Conservation (phyloP, 1,140 invertebrate genomes). For the Cydia fagiglandana region DNA sequence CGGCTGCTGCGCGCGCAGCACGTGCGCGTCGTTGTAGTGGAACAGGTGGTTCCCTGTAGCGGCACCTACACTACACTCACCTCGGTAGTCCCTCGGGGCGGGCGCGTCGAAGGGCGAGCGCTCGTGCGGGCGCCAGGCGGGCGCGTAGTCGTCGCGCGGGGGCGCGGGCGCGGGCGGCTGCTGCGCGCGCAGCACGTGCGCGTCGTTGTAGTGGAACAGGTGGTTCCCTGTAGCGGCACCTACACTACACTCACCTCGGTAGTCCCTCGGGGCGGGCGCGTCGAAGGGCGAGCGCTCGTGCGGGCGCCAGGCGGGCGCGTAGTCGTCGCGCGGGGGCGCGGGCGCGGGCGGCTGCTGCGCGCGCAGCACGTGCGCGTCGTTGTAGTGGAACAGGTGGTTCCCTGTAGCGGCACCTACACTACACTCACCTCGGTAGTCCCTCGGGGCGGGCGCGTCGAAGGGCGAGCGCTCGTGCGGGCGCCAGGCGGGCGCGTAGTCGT, state of each 20-base stretch:
- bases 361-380: background rate
- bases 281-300: constrained; percentile 78
- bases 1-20: constrained; percentile 14
- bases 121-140: constrained; percentile 88
- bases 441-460: constrained; percentile 34
- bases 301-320: constrained; percentile 86
- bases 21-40: background rate
- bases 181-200: background rate
- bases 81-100: constrained; percentile 38
- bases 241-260: constrained; percentile 29
- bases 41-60: too few species aligned
- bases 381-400: background rate
- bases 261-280: constrained; percentile 35
- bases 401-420: too few species aligned
- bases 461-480: constrained; percentile 84
- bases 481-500: constrained; percentile 82
- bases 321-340: too few species aligned
- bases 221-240: too few species aligned
- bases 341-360: constrained; percentile 16
- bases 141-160: too few species aligned
- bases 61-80: background rate
- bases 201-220: background rate
- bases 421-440: constrained; percentile 34
- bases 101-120: constrained; percentile 43
- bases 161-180: constrained; percentile 32